Evolutionary conservation across 2,113 vertebrate genomes (phyloP).

Genomic region (Eretmochelys imbricata): DNA sequence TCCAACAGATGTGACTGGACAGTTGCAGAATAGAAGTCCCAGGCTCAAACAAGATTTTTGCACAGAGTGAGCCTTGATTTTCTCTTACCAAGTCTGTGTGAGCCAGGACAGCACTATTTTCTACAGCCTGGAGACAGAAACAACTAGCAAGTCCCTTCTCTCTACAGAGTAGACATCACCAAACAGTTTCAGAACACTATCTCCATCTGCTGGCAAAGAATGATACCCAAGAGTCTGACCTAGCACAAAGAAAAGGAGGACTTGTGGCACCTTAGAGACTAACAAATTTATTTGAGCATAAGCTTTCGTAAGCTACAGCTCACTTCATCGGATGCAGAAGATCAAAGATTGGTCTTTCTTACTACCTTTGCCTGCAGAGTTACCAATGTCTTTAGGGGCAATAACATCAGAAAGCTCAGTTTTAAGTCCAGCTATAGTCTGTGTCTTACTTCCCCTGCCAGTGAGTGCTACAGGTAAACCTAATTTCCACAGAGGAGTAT

Average conservation of each 20-base stretch:
- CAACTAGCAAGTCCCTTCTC: neutral
- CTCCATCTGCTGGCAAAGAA: constrained; percentile 57
- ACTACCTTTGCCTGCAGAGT: rapidly evolving
- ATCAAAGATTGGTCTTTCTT: neutral
- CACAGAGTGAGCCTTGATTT: neutral
- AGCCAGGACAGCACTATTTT: constrained; percentile 49
- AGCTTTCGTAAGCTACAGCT: too few relatives aligned
- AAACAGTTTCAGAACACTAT: neutral
- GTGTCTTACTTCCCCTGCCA: neutral
- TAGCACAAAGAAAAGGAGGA: neutral
- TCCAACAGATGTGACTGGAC: neutral
- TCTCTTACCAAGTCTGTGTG: neutral
- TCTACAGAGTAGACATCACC: neutral
- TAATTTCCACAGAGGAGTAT: neutral
- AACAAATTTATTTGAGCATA: too few relatives aligned
- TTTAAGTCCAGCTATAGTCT: neutral
- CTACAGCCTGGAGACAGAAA: neutral
- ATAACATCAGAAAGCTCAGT: rapidly evolving
- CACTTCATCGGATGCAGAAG: neutral
- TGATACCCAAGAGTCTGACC: rapidly evolving
- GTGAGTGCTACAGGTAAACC: neutral
- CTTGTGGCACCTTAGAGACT: too few relatives aligned
- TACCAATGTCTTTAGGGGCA: neutral
- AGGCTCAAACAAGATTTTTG: neutral
- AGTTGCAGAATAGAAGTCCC: neutral